Conservation (phyloP, 2,113 vertebrate genomes). For the Neopipo cinnamomea region DNA sequence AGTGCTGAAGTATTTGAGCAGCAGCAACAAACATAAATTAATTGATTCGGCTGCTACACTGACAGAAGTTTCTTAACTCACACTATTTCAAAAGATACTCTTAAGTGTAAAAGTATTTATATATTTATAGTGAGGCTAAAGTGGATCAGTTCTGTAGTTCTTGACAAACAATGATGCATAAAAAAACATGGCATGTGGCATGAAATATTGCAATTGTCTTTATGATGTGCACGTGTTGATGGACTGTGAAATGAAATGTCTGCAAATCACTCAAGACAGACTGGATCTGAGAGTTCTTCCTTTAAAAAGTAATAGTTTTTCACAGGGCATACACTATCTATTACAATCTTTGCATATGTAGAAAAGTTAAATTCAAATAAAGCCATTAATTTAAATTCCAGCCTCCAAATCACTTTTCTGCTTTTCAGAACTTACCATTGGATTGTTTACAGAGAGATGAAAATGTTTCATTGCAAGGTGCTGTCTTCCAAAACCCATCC, state of each 20-base stretch:
- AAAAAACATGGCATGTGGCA: background rate
- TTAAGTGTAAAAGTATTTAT: background rate
- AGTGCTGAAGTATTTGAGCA: background rate
- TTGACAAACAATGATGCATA: background rate
- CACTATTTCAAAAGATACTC: background rate
- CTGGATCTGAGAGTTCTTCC: background rate
- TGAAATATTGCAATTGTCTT: background rate
- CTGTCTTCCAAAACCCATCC: slow-evolving; percentile 85
- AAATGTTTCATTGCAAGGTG: slow-evolving; percentile 75
- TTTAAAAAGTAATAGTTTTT: background rate
- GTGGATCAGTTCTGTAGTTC: background rate
- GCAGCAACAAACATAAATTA: background rate
- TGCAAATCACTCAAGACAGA: background rate
- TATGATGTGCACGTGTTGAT: background rate
- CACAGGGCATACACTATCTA: background rate
- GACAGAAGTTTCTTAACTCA: background rate
- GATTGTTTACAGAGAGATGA: slow-evolving; percentile 84
- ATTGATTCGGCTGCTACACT: background rate
- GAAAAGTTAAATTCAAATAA: background rate
- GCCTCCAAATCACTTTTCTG: background rate
- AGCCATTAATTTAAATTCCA: background rate
- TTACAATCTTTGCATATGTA: background rate
- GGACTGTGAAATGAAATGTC: background rate
- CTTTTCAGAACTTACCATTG: slow-evolving; percentile 68
- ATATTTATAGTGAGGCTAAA: background rate